Percentiles rank a stretch among this genome's conserved stretches.
Conservation (phyloP, 2,888 invertebrate genomes). For the Patella depressa region DNA sequence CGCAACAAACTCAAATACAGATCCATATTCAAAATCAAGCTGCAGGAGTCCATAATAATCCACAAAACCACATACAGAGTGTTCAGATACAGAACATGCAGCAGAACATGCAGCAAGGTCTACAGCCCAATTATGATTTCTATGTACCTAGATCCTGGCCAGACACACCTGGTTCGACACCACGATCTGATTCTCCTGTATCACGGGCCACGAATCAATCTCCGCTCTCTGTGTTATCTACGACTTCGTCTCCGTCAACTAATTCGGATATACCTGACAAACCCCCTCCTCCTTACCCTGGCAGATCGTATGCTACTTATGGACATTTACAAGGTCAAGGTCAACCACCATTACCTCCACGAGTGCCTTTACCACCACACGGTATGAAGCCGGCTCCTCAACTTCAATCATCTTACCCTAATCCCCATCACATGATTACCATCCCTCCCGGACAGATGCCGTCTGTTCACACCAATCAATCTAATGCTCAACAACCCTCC, state of each 20-base stretch:
- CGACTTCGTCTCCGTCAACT: slow-evolving; percentile 68
- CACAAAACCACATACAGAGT: slow-evolving; percentile 35
- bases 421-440: slow-evolving; percentile 14
- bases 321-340: slow-evolving; percentile 31
- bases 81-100: slow-evolving; percentile 33
- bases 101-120: neutral
- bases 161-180: slow-evolving; percentile 38
- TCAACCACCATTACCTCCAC: slow-evolving; percentile 56
- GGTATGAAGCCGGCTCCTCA: slow-evolving; percentile 25
- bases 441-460: slow-evolving; percentile 27
- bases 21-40: slow-evolving; percentile 38
- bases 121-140: slow-evolving; percentile 31
- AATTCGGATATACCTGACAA: slow-evolving; percentile 68
- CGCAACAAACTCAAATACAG: slow-evolving; percentile 34
- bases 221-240: slow-evolving; percentile 68
- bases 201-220: slow-evolving; percentile 68
- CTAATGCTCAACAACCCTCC: slow-evolving; percentile 16
- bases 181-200: slow-evolving; percentile 67
- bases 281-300: slow-evolving; percentile 69
- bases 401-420: slow-evolving; percentile 8
- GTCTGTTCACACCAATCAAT: slow-evolving; percentile 26
- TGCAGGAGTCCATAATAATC: slow-evolving; percentile 9
- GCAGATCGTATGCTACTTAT: slow-evolving; percentile 36
- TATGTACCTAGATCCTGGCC: slow-evolving; percentile 33
- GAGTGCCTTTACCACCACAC: slow-evolving; percentile 51